phyloP scores from a whole-genome alignment of 2,888 invertebrate genomes.

The Drosophila incognita region DNA sequence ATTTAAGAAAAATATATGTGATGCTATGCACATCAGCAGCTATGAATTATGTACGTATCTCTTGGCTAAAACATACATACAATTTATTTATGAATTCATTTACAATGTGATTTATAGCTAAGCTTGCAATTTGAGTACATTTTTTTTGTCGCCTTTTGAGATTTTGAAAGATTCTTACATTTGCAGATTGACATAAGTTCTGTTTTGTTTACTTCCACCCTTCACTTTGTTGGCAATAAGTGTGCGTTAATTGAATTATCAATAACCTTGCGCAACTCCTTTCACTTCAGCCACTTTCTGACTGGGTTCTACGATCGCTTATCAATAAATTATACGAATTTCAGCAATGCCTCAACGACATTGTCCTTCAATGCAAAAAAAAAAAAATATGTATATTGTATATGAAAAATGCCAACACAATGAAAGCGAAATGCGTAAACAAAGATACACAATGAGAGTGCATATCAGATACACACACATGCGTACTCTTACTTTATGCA shows the following conservation, averaged over 20 bases:
- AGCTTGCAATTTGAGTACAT: neutral
- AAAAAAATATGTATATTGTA: neutral
- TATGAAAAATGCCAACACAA: conserved; percentile 17
- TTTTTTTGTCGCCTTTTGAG: neutral
- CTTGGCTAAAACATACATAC: conserved; percentile 24
- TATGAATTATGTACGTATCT: conserved; percentile 84
- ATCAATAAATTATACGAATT: conserved; percentile 54
- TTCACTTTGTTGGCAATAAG: neutral
- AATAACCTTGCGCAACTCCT: conserved; percentile 49
- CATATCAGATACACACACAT: conserved; percentile 43
- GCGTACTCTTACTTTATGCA: neutral
- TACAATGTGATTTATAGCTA: conserved; percentile 3
- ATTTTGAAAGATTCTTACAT: too few relatives aligned
- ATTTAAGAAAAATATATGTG: conserved; percentile 82
- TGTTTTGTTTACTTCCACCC: neutral
- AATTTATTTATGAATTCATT: conserved; percentile 9
- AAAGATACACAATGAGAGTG: conserved; percentile 55
- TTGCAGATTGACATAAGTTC: neutral
- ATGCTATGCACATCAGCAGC: conserved; percentile 85
- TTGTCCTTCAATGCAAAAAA: conserved; percentile 73
- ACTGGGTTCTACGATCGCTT: conserved; percentile 64
- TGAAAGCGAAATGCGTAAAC: conserved; percentile 55
- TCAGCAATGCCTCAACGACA: conserved; percentile 60
- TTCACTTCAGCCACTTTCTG: conserved; percentile 38
- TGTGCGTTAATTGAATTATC: conserved; percentile 1